Evolutionary conservation across 2,888 invertebrate genomes (phyloP).

Genomic region (Plebejus anna): DNA sequence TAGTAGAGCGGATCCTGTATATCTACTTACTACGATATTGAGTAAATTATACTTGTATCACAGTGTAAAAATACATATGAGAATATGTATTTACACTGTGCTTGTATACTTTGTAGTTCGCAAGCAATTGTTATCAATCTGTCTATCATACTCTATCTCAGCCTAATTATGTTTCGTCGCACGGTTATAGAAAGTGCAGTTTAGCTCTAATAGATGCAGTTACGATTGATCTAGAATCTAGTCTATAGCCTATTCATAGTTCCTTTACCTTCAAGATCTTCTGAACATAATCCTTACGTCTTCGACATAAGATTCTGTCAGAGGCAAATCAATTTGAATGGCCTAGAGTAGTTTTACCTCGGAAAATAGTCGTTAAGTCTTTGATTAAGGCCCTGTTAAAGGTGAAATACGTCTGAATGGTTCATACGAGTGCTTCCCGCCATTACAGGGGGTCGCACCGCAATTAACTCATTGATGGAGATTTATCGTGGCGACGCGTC

Average conservation of each 20-base stretch:
- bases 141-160: no score
- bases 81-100: no score
- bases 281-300: not conserved
- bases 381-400: not conserved
- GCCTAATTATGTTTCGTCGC: not conserved
- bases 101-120: no score
- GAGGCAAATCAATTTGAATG: not conserved
- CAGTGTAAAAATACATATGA: no score
- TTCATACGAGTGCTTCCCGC: not conserved
- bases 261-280: not conserved
- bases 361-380: not conserved
- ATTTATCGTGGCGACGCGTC: constrained; percentile 2
- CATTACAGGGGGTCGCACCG: not conserved
- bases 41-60: no score
- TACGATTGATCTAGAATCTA: not conserved
- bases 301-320: not conserved
- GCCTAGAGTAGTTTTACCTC: not conserved
- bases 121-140: no score
- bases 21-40: no score
- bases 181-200: constrained; percentile 6
- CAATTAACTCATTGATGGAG: constrained; percentile 17
- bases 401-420: not conserved
- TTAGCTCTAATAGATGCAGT: not conserved
- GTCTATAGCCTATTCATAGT: not conserved
- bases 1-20: no score